These are phyloP conservation scores for Heterodera carotae DNA, from an alignment of 1,140 invertebrate genomes.

Conservation along the genomic window DNA sequence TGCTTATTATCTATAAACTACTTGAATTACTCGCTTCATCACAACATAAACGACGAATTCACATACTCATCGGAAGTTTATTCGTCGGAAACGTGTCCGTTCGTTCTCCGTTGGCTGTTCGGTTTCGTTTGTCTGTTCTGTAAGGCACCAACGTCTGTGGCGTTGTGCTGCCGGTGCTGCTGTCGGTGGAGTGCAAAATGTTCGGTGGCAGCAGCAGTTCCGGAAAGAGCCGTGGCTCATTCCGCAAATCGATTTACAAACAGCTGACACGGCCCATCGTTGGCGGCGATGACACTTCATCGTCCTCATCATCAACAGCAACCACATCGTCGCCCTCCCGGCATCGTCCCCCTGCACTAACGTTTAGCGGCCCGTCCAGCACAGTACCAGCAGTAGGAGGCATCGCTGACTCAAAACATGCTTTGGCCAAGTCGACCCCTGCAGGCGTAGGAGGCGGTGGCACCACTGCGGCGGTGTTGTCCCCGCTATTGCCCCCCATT, in stretches of 20 bases:
- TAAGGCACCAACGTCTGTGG: no score
- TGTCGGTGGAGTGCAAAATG: background rate
- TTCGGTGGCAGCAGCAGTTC: slow-evolving; percentile 14
- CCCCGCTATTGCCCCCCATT: slow-evolving; percentile 2
- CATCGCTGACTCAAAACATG: slow-evolving; percentile 9
- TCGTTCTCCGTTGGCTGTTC: no score
- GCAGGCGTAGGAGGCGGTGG: background rate
- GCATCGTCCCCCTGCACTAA: slow-evolving; percentile 21
- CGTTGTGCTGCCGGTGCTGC: no score
- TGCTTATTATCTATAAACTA: no score
- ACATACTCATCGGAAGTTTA: background rate
- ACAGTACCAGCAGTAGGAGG: background rate
- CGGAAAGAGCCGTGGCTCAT: slow-evolving; percentile 21
- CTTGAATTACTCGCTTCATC: no score
- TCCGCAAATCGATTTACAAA: slow-evolving; percentile 32
- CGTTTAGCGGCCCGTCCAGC: slow-evolving; percentile 20
- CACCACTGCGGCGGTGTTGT: background rate
- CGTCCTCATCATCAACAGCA: background rate
- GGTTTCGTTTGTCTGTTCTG: no score
- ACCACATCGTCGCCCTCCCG: background rate
- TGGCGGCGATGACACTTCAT: slow-evolving; percentile 17
- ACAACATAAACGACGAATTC: background rate
- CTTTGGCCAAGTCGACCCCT: slow-evolving; percentile 18
- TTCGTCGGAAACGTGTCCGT: background rate
- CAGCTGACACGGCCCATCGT: slow-evolving; percentile 29